Evolutionary conservation across 1,140 invertebrate species (phyloP), one percentile per base, ranked within the genome.

Genomic region (Anastrepha obliqua): DNA sequence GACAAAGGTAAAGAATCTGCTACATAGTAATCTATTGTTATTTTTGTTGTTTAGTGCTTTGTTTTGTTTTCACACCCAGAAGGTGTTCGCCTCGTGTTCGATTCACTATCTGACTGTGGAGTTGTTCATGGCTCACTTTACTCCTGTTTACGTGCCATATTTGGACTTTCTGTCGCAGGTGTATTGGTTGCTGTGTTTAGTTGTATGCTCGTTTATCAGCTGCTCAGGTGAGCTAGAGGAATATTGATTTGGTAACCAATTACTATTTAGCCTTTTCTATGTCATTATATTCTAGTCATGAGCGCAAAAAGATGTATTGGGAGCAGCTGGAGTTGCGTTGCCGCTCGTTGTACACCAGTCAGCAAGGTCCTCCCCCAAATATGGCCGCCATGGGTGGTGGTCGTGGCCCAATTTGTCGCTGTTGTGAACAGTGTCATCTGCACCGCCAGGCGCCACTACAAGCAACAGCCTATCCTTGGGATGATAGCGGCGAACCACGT

Each of bases 291-390:
- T 93, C 59, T 91, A 97, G 97, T 90, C 97, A 98, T 92, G 97
- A 98, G 93, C 96, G 97, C 88, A 98, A 98, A 93, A 98, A 98
- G 93, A 97, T 98, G 96, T 98, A 98, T 92, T 98, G 97, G 97
- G 97, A 98, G 90, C 97, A 98, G 93, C 91, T 98, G 92, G 97
- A 98, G 91, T 91, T 97, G 44, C 93, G 97, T 87, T 97, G 97
- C 91, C 94, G 97, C 87, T 97, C 96, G 2, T 91, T 98, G 85
- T 97, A 97, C 90, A 94, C 87, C 94, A 96, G 70, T 94, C 95
- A 11, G 90, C 94, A 86, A 90, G 94, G 86, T 90, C 95, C 87
- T 93, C 90, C 91, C 29, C 88, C 88, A 67, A 89, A 87, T 3
- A 87, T 91, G 78, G 90, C 89, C 78, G 89, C 89, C n/a, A 65